A percentile compares a stretch with the other conserved stretches of the same genome.
These are phyloP conservation scores for Neodon shergylaensis DNA, from an alignment of 2,113 vertebrate species.

Conservation along the genomic window DNA sequence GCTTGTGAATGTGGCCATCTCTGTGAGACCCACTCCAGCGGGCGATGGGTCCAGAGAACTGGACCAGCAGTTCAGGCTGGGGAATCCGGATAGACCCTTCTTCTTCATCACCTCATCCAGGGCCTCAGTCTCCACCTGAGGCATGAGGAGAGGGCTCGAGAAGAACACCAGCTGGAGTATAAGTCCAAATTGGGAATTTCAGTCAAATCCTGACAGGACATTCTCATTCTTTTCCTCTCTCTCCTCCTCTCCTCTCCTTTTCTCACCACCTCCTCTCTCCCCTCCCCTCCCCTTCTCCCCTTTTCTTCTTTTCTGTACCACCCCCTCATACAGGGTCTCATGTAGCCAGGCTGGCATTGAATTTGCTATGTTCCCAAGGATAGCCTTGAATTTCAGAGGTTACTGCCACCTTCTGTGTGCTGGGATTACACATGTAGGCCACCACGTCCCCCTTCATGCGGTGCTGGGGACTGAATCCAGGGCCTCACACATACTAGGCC, in stretches of 20 bases:
- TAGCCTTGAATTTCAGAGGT: background rate
- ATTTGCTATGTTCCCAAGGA: background rate
- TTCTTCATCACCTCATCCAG: background rate
- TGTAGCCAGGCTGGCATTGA: background rate
- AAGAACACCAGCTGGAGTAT: background rate
- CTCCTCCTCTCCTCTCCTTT: no score
- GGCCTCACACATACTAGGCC: background rate
- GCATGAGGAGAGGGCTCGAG: no score
- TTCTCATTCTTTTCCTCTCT: background rate
- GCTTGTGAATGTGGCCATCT: background rate
- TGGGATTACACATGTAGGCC: background rate
- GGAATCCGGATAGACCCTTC: background rate
- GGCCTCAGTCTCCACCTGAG: no score
- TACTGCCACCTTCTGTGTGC: background rate
- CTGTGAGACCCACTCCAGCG: background rate
- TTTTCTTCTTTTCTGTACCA: background rate
- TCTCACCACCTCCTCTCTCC: no score
- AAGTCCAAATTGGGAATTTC: background rate
- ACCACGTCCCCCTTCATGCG: background rate
- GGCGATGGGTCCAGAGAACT: background rate
- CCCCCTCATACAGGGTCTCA: background rate
- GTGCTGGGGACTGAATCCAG: background rate
- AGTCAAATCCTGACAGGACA: background rate
- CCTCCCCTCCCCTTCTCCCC: background rate
- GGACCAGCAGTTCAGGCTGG: no score